phyloP scores from a whole-genome alignment of 2,113 vertebrate genomes.

The Vulpes vulpes region DNA sequence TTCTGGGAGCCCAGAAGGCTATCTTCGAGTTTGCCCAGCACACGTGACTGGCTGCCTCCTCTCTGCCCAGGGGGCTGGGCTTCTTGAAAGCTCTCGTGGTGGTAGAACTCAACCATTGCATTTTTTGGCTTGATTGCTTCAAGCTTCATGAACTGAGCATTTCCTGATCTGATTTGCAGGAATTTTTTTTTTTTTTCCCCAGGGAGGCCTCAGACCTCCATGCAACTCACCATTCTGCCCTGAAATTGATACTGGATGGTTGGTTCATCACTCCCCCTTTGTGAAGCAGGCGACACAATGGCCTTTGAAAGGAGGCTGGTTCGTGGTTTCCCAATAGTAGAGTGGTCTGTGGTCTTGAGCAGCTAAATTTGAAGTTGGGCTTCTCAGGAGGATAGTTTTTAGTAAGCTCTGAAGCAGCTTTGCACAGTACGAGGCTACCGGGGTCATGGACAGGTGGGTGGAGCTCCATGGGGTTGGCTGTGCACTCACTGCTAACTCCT shows the following conservation, averaged over 20 bases:
- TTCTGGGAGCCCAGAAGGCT: background rate
- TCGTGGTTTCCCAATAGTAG: conserved; percentile 67
- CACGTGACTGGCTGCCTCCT: background rate
- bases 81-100: background rate
- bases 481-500: background rate
- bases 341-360: conserved; percentile 45
- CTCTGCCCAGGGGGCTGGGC: background rate
- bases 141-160: background rate
- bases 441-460: background rate
- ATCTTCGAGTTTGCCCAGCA: background rate
- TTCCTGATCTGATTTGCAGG: conserved; percentile 32
- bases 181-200: background rate
- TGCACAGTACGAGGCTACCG: background rate
- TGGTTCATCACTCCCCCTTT: background rate
- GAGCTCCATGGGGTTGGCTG: background rate
- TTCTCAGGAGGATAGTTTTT: conserved; percentile 45
- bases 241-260: conserved; percentile 60
- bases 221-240: conserved; percentile 20
- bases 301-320: conserved; percentile 63
- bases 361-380: conserved; percentile 36
- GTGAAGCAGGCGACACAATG: background rate
- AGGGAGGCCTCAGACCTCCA: conserved; percentile 21
- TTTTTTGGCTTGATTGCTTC: background rate
- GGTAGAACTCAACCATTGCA: background rate
- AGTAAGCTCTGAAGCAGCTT: conserved; percentile 1